Evolutionary conservation across 1,140 invertebrate species (phyloP), one percentile per base, ranked within the genome.

Genomic region (Drosophila teissieri): DNA sequence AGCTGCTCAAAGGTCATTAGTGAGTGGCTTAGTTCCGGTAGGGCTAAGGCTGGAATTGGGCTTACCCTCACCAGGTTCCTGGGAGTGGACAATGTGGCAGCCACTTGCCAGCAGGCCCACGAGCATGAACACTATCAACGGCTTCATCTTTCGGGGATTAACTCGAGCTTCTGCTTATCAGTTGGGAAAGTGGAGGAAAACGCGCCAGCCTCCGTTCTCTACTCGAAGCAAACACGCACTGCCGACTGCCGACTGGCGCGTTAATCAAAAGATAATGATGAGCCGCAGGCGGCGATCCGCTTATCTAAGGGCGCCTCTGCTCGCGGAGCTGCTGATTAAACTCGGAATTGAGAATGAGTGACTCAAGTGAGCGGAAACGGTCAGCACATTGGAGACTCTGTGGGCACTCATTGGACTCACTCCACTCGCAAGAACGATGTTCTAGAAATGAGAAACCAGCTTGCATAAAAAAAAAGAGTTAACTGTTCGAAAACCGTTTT

Each of bases 261-360:
- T 55, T 75, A 76, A 76, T 76, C 73, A 76, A 54, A 24, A 75
- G 73, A 76, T 76, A 76, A 76, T 65, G 72, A 74, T 74, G 72
- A 73, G 56, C 68, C 11, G 62, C 48, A 36, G 48, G 39, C 62
- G 62, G 31, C 31, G 46, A 55, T 53, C 24, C 61, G 73, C 60
- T 81, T 60, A 81, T 55, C 67, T 74, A 49, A 73, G 67, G 65
- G 77, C 67, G 44, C 53, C 39, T 39, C 51, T 53, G 48, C 60
- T 27, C 51, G 37, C 68, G 67, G 27, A 56, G 19, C 39, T 17
- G 44, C 31, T 63, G 73, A 67, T 84, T 65, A 69, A 82, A 63
- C 63, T 82, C 56, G 15, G 62, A 51, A 56, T 78, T 82, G 79
- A 82, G 73, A 42, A 34, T 15, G 53, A 57, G 46, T 37, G 46